Conservation (phyloP, 2,797 vertebrate genomes). For the Myiotriccus ornatus region DNA sequence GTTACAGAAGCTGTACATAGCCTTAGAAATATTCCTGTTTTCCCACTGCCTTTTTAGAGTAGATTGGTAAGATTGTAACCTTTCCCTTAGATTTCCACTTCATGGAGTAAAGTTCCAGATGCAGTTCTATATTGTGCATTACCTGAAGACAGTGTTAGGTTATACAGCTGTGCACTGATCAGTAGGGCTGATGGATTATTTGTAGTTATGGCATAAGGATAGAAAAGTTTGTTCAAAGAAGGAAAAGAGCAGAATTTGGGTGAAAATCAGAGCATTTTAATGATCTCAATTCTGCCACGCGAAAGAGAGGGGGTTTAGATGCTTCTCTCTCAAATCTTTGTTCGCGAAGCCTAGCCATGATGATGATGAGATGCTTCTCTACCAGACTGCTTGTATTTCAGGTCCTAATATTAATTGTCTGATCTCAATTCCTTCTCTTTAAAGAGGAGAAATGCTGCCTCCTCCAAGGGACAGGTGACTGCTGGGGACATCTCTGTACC, state of each 20-base stretch:
- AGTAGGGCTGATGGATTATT: not conserved
- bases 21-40: not conserved
- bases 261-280: not conserved
- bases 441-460: not conserved
- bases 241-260: not conserved
- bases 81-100: not conserved
- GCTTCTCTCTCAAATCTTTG: no score
- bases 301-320: not conserved
- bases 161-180: not conserved
- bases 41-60: not conserved
- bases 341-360: no score
- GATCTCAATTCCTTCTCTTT: not conserved
- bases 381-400: not conserved
- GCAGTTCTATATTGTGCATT: not conserved
- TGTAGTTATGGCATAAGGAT: not conserved
- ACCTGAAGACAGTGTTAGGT: not conserved
- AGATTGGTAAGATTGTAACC: not conserved
- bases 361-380: not conserved
- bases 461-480: not conserved
- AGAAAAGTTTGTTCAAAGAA: not conserved
- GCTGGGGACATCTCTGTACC: not conserved
- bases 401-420: not conserved
- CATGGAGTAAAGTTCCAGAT: not conserved
- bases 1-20: not conserved
- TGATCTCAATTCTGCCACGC: not conserved